Evolutionary conservation across 2,797 vertebrate species (phyloP).

Genomic region (Morus bassanus): DNA sequence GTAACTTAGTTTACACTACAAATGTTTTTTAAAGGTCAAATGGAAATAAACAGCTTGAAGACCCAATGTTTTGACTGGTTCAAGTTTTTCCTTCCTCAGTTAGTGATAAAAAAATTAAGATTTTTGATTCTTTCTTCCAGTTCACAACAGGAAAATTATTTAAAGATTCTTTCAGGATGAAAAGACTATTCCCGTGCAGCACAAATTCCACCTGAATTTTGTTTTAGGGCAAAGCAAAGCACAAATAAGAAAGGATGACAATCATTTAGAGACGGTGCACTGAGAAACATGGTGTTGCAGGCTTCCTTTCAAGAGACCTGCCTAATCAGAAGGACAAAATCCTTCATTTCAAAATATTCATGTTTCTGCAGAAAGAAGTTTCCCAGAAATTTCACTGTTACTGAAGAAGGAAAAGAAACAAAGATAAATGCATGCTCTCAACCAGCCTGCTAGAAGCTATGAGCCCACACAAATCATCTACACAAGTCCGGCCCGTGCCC

Average conservation of each 20-base stretch:
- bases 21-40: constrained; percentile 39
- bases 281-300: background rate
- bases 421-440: background rate
- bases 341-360: background rate
- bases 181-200: background rate
- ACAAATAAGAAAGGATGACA: background rate
- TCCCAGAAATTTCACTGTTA: background rate
- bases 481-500: fast-evolving
- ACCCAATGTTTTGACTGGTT: background rate
- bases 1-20: background rate
- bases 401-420: background rate
- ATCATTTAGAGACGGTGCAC: background rate
- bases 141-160: background rate
- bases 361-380: background rate
- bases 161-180: background rate
- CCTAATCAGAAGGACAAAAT: background rate
- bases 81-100: background rate
- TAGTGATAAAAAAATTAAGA: background rate
- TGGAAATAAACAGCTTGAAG: constrained; percentile 36
- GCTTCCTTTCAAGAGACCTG: background rate
- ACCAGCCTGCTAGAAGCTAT: background rate
- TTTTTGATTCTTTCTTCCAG: background rate
- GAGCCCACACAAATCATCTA: background rate
- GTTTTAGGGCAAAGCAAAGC: background rate
- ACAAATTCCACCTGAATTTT: background rate